These are phyloP conservation scores for Melanaphis sacchari DNA, from an alignment of 1,140 invertebrate species.

Conservation along the genomic window DNA sequence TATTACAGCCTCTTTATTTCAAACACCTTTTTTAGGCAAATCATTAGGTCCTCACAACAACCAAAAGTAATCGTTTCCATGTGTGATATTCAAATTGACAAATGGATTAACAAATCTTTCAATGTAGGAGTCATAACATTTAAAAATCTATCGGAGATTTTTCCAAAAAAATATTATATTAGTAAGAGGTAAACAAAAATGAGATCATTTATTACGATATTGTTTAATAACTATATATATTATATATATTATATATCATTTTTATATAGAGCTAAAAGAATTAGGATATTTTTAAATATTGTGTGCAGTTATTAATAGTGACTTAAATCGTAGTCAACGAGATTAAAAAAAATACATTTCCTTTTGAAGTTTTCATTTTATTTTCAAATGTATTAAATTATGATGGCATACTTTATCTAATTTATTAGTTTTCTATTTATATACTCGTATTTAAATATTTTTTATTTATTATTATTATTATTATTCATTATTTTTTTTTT, in stretches of 20 bases:
- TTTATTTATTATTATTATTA: constrained; percentile 16
- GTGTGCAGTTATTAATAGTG: neutral
- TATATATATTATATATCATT: too few relatives aligned
- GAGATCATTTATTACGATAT: neutral
- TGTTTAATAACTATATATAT: neutral
- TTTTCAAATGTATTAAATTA: neutral
- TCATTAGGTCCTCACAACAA: neutral
- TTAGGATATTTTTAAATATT: neutral
- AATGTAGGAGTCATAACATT: constrained; percentile 40
- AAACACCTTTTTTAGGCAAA: neutral
- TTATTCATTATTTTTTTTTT: neutral
- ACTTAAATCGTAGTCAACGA: too few relatives aligned
- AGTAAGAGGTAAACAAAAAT: neutral
- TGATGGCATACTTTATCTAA: neutral
- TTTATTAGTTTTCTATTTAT: neutral
- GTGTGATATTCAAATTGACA: constrained; percentile 46
- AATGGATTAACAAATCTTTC: constrained; percentile 54
- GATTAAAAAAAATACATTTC: neutral
- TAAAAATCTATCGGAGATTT: constrained; percentile 38
- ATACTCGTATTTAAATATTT: neutral
- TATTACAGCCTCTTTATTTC: neutral
- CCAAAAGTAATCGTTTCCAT: constrained; percentile 41
- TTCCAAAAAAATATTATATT: constrained; percentile 24
- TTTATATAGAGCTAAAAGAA: neutral
- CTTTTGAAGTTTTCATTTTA: neutral